phyloP scores from a whole-genome alignment of 2,888 invertebrate genomes.

The Therioaphis trifolii region DNA sequence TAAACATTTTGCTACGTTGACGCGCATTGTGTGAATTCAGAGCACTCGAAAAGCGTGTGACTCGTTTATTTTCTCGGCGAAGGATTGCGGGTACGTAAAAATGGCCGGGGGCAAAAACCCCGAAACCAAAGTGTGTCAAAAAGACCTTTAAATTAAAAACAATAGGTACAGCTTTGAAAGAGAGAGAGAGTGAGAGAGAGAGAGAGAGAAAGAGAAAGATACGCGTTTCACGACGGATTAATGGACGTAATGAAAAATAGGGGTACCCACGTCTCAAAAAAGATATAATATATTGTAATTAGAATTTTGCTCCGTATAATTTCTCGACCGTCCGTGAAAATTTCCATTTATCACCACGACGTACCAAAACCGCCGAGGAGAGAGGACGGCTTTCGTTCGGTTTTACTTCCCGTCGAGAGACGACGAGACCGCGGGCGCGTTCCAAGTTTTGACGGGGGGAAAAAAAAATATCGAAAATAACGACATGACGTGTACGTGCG shows the following conservation, averaged over 20 bases:
- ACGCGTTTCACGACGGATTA: neutral
- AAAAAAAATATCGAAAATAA: neutral
- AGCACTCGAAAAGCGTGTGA: no score
- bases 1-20: neutral
- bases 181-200: neutral
- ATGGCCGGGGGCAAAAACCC: neutral
- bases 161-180: neutral
- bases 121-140: neutral
- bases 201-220: no score
- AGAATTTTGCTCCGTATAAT: neutral
- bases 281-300: conserved; percentile 10
- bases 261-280: conserved; percentile 17
- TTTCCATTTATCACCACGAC: neutral
- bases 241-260: conserved; percentile 8
- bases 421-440: no score
- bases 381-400: neutral
- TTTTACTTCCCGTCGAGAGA: no score
- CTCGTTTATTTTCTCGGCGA: no score
- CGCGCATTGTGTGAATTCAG: no score
- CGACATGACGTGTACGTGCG: no score
- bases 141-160: no score
- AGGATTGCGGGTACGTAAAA: no score
- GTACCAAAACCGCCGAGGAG: neutral
- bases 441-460: no score
- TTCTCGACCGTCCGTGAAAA: neutral